Evolutionary conservation across 2,113 vertebrate species (phyloP), one percentile per base, ranked within the genome.

Genomic region (Dicentrarchus labrax): DNA sequence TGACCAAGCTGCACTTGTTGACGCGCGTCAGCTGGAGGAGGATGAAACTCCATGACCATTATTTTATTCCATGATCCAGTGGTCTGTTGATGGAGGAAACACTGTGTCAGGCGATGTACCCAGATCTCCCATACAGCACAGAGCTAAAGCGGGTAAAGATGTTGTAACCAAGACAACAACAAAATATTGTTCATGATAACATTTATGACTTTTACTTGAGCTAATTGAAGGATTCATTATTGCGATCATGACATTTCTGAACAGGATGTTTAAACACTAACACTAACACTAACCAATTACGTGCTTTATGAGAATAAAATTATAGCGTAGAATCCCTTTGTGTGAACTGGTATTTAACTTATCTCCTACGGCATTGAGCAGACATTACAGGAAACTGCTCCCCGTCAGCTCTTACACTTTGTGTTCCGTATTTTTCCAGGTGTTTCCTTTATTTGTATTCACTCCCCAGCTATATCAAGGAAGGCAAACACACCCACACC

Each of bases 341-440:
- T 54, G 21, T 6, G 10, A 7, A 16, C n/a, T 62, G 24, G 43
- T 69, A 50, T 86, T 82, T 80, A 74, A 71, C 54, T 71, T 69
- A 13, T 15, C 36, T 78, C 56, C 47, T 8, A 38, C 9, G 38
- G 59, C 9, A 45, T 2, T 43, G 24, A 48, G 47, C 60, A 64
- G 69, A 71, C 54, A 47, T 59, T 51, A 53, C 72, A 83, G 80
- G 87, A 91, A 86, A 83, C 81, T 76, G 16, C 61, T 69, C 24
- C 60, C 57, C 61, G 67, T 80, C 69, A 64, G 36, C 2, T 64
- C 80, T 72, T 62, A 79, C 24, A 60, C 17, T 59, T 65, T 79
- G 38, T 67, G 59, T 61, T 59, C 73, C 19, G 72, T 86, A 72
- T 81, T 88, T 85, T 79, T 54, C 51, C 81, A 82, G 87, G 72